phyloP scores from a whole-genome alignment of 2,797 vertebrate genomes.

The Phalanger gymnotis region DNA sequence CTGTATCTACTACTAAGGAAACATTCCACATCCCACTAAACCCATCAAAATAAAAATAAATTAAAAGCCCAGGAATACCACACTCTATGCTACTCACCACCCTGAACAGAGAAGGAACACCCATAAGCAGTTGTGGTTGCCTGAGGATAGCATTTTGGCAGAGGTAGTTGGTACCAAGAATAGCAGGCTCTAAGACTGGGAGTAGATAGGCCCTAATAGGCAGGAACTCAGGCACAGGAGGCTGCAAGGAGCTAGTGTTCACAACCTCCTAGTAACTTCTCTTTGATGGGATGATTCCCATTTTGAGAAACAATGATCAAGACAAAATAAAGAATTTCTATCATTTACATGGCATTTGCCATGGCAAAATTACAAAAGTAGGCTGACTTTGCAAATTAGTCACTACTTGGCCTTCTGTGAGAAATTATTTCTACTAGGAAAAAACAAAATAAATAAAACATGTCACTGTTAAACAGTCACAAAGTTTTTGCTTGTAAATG shows the following conservation, averaged over 20 bases:
- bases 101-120: background rate
- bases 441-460: background rate
- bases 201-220: background rate
- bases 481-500: background rate
- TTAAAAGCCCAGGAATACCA: background rate
- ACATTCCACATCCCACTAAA: background rate
- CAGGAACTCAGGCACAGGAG: background rate
- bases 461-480: background rate
- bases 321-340: constrained; percentile 11
- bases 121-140: background rate
- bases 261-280: background rate
- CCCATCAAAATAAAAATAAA: background rate
- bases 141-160: background rate
- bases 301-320: constrained; percentile 11
- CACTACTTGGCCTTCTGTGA: background rate
- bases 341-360: background rate
- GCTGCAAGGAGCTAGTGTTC: background rate
- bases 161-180: background rate
- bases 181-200: background rate
- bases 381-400: background rate
- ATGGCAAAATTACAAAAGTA: background rate
- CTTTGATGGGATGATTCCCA: background rate
- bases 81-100: background rate
- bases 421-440: background rate
- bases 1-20: background rate